Conservation (phyloP, 1,140 invertebrate genomes). For the Caerostris darwini region DNA sequence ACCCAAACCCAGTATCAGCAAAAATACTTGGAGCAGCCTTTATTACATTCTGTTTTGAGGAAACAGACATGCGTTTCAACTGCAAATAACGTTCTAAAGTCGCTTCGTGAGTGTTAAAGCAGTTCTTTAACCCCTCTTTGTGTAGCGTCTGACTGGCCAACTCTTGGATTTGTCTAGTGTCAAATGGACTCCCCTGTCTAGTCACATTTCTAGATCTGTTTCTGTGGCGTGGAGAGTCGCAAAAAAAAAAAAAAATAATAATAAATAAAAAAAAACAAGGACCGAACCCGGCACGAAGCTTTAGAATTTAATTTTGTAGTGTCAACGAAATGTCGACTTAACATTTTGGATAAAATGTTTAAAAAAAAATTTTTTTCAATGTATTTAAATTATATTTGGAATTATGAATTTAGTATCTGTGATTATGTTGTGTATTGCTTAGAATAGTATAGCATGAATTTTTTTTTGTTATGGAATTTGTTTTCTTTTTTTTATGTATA, state of each 20-base stretch:
- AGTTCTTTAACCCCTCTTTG: not conserved
- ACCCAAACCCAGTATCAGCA: not conserved
- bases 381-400: slow-evolving; percentile 52
- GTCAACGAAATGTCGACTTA: slow-evolving; percentile 49
- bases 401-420: slow-evolving; percentile 63
- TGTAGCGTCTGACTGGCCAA: slow-evolving; percentile 38
- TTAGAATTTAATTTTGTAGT: slow-evolving; percentile 38
- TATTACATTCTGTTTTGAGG: not conserved
- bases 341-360: slow-evolving; percentile 62
- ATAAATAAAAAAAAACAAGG: not conserved
- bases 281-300: slow-evolving; percentile 21
- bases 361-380: slow-evolving; percentile 23
- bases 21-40: not conserved
- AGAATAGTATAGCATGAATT: slow-evolving; percentile 61
- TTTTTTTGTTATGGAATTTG: slow-evolving; percentile 15
- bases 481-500: slow-evolving; percentile 59
- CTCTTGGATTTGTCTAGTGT: slow-evolving; percentile 67
- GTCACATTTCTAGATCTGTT: slow-evolving; percentile 67
- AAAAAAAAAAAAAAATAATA: not conserved
- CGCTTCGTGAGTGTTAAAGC: slow-evolving; percentile 1
- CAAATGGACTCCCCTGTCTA: slow-evolving; percentile 68
- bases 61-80: not conserved
- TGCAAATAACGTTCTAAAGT: slow-evolving; percentile 31
- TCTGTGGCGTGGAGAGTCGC: slow-evolving; percentile 41
- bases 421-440: slow-evolving; percentile 59